Evolutionary conservation across 2,797 vertebrate species (phyloP).

Genomic region (Bovichtus diacanthus): DNA sequence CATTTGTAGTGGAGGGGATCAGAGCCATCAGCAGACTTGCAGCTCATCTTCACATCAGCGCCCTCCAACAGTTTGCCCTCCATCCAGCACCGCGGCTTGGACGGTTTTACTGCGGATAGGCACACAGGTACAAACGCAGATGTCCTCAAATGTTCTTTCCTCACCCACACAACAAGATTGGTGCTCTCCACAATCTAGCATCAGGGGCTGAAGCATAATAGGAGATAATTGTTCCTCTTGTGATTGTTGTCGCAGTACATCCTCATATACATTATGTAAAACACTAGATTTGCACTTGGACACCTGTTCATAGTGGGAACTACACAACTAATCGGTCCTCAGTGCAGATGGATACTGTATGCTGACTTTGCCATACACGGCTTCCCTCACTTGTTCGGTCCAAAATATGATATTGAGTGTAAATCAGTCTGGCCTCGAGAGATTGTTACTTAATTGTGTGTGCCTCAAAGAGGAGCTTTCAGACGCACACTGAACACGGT

Average conservation of each 20-base stretch:
- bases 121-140: conserved; percentile 21
- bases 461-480: no score
- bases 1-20: conserved; percentile 91
- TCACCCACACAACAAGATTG: no score
- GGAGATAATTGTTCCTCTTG: background rate
- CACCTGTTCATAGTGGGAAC: background rate
- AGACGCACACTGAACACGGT: no score
- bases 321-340: background rate
- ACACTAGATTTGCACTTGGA: background rate
- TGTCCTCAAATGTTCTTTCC: background rate
- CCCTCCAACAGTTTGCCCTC: conserved; percentile 90
- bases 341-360: background rate
- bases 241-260: background rate
- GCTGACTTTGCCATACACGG: no score
- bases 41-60: conserved; percentile 90
- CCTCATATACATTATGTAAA: background rate
- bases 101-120: conserved; percentile 88
- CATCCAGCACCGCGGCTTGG: conserved; percentile 92
- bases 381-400: no score
- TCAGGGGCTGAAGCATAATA: no score
- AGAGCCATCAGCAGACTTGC: conserved; percentile 90
- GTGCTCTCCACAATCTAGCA: no score
- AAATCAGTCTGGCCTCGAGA: no score
- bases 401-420: no score
- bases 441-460: no score